Conservation (phyloP, 1,140 invertebrate genomes). For the Centruroides sculpturatus region DNA sequence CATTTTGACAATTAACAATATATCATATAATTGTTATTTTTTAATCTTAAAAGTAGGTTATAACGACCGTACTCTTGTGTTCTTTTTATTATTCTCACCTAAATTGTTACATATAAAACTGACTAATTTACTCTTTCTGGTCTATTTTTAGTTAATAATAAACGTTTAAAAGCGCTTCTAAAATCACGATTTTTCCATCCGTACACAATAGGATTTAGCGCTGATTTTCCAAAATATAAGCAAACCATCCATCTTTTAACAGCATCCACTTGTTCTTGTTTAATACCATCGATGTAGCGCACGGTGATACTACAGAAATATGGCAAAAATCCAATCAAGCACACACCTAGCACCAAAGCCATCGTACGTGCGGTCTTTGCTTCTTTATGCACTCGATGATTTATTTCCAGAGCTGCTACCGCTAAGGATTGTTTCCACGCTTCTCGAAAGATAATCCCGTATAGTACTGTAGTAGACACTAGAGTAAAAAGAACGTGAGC, state of each 20-base stretch:
- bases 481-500: slow-evolving; percentile 16
- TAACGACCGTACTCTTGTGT: no score
- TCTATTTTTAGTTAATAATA: no score
- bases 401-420: slow-evolving; percentile 11
- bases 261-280: slow-evolving; percentile 6
- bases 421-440: slow-evolving; percentile 17
- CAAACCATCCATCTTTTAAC: slow-evolving; percentile 16
- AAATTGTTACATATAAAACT: no score
- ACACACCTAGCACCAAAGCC: slow-evolving; percentile 19
- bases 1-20: no score
- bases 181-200: slow-evolving; percentile 23
- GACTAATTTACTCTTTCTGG: no score
- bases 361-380: slow-evolving; percentile 18
- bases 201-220: slow-evolving; percentile 21
- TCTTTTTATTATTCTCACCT: no score
- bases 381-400: slow-evolving; percentile 12
- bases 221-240: slow-evolving; percentile 21
- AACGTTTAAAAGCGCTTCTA: slow-evolving; percentile 13
- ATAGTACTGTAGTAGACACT: slow-evolving; percentile 13
- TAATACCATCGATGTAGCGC: slow-evolving; percentile 12
- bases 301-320: slow-evolving; percentile 16
- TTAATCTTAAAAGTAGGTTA: no score
- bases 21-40: no score
- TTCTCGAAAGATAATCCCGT: slow-evolving; percentile 17
- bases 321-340: slow-evolving; percentile 17